Percentiles rank a stretch among this genome's conserved stretches.
Conservation (phyloP, 1,140 invertebrate genomes). For the Drosophila takahashii region DNA sequence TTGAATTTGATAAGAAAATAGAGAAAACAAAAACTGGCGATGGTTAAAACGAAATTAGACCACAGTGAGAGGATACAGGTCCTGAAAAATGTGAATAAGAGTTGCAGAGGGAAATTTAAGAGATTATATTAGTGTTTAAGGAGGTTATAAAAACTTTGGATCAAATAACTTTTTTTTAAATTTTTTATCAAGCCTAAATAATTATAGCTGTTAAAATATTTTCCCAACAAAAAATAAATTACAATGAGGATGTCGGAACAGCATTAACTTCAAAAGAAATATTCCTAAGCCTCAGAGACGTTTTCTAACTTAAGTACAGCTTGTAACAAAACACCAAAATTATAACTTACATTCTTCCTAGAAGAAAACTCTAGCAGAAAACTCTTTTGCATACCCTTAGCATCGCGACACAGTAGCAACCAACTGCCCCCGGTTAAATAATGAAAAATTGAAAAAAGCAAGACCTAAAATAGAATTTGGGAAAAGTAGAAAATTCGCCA, state of each 20-base stretch:
- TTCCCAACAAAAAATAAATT: too few species aligned
- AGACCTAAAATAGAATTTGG: conserved; percentile 68
- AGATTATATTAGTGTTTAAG: not conserved
- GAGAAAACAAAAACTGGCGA: conserved; percentile 26
- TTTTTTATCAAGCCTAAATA: too few species aligned
- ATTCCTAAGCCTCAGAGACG: not conserved
- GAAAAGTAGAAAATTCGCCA: conserved; percentile 70
- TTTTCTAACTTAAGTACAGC: conserved; percentile 35
- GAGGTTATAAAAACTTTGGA: too few species aligned
- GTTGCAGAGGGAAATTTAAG: not conserved
- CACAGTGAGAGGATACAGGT: not conserved
- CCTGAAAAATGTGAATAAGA: not conserved
- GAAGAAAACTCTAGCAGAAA: conserved; percentile 33
- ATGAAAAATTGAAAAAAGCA: conserved; percentile 47
- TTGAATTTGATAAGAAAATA: conserved; percentile 76
- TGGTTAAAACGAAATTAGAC: conserved; percentile 31
- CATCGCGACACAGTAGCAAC: conserved; percentile 57
- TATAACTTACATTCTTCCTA: conserved; percentile 2
- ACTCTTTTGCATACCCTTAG: conserved; percentile 45
- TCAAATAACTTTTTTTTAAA: too few species aligned
- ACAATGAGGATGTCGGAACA: too few species aligned
- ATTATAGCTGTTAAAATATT: too few species aligned
- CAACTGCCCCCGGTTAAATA: conserved; percentile 66
- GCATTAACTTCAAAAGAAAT: not conserved
- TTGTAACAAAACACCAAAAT: conserved; percentile 20